These are phyloP conservation scores for Acanthochromis polyacanthus DNA, from an alignment of 2,113 vertebrate genomes.

Conservation along the genomic window DNA sequence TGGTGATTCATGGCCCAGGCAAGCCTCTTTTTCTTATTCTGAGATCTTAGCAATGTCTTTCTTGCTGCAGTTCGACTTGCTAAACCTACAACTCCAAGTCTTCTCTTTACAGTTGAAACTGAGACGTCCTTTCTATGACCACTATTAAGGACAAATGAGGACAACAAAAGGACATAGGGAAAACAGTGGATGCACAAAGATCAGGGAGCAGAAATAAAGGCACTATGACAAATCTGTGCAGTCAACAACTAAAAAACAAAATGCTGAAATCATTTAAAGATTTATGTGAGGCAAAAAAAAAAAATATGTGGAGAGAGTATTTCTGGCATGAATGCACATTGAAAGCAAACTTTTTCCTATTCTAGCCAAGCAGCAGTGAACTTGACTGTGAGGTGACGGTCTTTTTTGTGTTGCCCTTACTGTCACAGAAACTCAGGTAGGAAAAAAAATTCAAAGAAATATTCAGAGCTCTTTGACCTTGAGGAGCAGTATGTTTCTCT, in stretches of 20 bases:
- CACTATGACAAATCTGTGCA: background rate
- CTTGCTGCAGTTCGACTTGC: too few relatives aligned
- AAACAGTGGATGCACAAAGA: too few relatives aligned
- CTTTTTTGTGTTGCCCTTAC: background rate
- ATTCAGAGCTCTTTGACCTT: conserved; percentile 18
- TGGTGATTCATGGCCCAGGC: too few relatives aligned
- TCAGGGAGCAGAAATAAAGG: too few relatives aligned
- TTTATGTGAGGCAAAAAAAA: conserved; percentile 6
- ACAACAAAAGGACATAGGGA: too few relatives aligned
- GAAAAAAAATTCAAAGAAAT: background rate
- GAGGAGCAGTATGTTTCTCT: background rate
- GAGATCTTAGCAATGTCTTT: too few relatives aligned
- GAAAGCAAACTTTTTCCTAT: background rate
- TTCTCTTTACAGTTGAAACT: too few relatives aligned
- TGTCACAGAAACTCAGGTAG: background rate
- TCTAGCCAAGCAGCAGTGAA: too few relatives aligned
- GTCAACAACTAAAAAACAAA: background rate
- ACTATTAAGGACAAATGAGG: too few relatives aligned
- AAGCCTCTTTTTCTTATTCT: too few relatives aligned
- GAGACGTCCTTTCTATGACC: too few relatives aligned
- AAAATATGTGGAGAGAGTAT: background rate
- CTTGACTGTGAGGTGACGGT: background rate
- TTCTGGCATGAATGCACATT: background rate
- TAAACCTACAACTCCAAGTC: too few relatives aligned
- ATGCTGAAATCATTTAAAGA: background rate